phyloP scores from a whole-genome alignment of 2,113 vertebrate species.

The Percina caprodes region DNA sequence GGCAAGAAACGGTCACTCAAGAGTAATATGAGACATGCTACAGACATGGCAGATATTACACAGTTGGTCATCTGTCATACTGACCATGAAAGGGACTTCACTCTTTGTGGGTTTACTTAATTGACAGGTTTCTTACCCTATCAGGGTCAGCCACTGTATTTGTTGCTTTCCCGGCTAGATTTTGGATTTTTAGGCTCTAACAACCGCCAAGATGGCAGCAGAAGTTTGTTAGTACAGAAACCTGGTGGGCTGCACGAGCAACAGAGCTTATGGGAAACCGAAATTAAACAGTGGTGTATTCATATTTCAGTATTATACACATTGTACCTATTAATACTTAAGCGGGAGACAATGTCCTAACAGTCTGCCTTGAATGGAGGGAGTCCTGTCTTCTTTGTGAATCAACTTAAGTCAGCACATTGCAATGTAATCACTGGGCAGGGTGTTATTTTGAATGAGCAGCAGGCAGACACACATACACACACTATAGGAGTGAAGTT shows the following conservation, averaged over 20 bases:
- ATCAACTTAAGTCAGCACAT: neutral
- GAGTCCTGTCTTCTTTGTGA: neutral
- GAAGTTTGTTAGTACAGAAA: no score
- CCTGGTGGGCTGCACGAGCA: slow-evolving; percentile 4
- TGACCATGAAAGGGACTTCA: neutral
- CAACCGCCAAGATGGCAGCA: no score
- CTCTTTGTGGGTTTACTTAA: neutral
- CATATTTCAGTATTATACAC: slow-evolving; percentile 22
- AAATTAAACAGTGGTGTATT: slow-evolving; percentile 29
- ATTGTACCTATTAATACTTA: neutral
- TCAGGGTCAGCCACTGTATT: neutral
- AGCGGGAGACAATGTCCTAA: neutral
- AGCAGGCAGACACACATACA: slow-evolving; percentile 11
- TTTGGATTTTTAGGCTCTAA: neutral
- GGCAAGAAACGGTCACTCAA: neutral
- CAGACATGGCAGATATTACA: neutral
- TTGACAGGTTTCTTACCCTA: neutral
- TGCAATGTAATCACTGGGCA: neutral
- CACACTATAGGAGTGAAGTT: slow-evolving; percentile 12
- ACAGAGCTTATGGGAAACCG: slow-evolving; percentile 14
- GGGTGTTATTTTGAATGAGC: slow-evolving; percentile 6
- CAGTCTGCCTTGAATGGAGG: neutral
- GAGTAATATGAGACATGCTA: neutral
- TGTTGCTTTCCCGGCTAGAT: neutral
- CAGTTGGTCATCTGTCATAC: neutral